Evolutionary conservation across 2,797 vertebrate species (phyloP).

Genomic region (Cyclopterus lumpus): DNA sequence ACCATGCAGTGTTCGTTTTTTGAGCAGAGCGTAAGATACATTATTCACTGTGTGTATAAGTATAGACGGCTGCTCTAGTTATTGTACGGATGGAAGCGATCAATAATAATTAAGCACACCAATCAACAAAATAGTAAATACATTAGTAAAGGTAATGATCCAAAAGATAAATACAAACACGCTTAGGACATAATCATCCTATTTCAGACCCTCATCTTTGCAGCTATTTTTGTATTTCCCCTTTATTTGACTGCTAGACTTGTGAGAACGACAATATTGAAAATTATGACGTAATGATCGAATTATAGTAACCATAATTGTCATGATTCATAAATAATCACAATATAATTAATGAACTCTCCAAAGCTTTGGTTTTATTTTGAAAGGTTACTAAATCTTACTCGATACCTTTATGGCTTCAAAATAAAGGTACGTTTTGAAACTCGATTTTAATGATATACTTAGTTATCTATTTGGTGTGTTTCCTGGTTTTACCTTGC

Average conservation of each 20-base stretch:
- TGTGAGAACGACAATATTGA: neutral
- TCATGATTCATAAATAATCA: neutral
- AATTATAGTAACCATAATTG: neutral
- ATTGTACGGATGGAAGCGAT: neutral
- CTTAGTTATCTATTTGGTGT: neutral
- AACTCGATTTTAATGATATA: neutral
- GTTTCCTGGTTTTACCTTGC: neutral
- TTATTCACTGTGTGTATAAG: too few species aligned
- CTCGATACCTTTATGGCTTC: neutral
- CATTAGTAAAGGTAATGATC: neutral
- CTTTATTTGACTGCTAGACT: neutral
- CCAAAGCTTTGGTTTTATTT: neutral
- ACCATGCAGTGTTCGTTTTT: neutral
- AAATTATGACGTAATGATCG: neutral
- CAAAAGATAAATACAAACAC: neutral
- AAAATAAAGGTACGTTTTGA: constrained; percentile 3
- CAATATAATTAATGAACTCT: neutral
- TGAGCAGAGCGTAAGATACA: neutral
- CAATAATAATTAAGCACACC: neutral
- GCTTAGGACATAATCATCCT: neutral
- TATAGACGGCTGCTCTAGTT: neutral
- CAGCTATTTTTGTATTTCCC: neutral
- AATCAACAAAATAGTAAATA: neutral
- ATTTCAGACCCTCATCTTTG: neutral
- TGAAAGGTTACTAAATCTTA: neutral